Conservation (phyloP, 2,113 vertebrate genomes). For the Aphelocoma coerulescens region DNA sequence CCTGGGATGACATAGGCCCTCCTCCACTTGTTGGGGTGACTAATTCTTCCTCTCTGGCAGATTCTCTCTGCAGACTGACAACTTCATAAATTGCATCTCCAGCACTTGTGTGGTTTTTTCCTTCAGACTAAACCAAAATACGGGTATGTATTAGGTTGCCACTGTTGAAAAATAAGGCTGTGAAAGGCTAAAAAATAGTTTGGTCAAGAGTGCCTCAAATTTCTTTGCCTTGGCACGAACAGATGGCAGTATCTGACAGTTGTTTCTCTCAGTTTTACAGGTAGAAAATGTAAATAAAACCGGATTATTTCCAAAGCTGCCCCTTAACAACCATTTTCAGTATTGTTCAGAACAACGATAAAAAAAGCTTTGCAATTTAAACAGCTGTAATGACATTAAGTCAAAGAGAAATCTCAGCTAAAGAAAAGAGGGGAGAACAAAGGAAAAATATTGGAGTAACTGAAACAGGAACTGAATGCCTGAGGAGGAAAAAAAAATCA, state of each 20-base stretch:
- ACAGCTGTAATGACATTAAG: background rate
- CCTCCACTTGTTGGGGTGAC: conserved; percentile 72
- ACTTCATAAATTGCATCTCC: conserved; percentile 93
- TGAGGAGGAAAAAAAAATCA: rapidly evolving
- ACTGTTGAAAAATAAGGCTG: background rate
- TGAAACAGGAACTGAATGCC: background rate
- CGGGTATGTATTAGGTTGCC: background rate
- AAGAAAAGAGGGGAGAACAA: background rate
- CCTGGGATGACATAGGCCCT: conserved; percentile 77
- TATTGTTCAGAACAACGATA: background rate
- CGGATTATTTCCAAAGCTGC: background rate
- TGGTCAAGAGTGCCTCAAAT: background rate
- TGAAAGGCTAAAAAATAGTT: background rate
- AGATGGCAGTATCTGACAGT: background rate
- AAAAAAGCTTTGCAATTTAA: background rate
- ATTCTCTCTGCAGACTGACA: conserved; percentile 88
- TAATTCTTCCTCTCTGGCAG: conserved; percentile 78
- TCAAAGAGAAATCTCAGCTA: background rate
- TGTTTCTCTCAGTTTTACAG: background rate
- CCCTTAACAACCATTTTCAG: background rate
- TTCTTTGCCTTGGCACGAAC: background rate
- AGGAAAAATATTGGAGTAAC: background rate
- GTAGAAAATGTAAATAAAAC: background rate
- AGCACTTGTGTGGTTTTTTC: conserved; percentile 72
- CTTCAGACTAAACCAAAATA: conserved; percentile 75